phyloP scores from a whole-genome alignment of 2,888 invertebrate species.

The Nomada lathburiana region DNA sequence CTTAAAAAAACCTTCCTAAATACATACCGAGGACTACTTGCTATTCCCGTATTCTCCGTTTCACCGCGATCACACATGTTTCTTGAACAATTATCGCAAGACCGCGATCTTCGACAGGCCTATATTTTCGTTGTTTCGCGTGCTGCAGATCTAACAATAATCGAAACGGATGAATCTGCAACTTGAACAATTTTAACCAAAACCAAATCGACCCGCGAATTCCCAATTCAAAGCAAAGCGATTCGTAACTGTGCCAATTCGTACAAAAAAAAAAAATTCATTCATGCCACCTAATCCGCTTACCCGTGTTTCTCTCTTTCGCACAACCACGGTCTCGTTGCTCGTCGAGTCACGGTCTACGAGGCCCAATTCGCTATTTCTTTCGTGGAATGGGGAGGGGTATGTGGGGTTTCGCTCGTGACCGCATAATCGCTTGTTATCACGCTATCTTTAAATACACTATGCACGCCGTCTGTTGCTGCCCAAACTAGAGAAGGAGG shows the following conservation, averaged over 20 bases:
- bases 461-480: constrained; percentile 71
- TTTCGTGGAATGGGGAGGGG: constrained; percentile 61
- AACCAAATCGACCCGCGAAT: no score
- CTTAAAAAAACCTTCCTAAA: constrained; percentile 41
- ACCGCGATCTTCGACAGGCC: background rate
- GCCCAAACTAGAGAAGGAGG: constrained; percentile 23
- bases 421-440: constrained; percentile 77
- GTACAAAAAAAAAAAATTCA: background rate
- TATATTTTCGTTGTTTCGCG: background rate
- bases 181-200: no score
- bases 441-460: constrained; percentile 80
- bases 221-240: no score
- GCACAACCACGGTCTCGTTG: constrained; percentile 39
- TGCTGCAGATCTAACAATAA: background rate
- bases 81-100: background rate
- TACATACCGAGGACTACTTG: background rate
- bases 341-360: constrained; percentile 49
- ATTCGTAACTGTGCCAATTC: no score
- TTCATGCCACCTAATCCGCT: constrained; percentile 30
- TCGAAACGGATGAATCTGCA: background rate
- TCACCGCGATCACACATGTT: background rate
- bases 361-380: constrained; percentile 64
- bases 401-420: constrained; percentile 33
- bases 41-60: constrained; percentile 11
- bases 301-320: constrained; percentile 26